Evolutionary conservation across 1,140 invertebrate genomes (phyloP).

Genomic region (Cheumatopsyche charites): DNA sequence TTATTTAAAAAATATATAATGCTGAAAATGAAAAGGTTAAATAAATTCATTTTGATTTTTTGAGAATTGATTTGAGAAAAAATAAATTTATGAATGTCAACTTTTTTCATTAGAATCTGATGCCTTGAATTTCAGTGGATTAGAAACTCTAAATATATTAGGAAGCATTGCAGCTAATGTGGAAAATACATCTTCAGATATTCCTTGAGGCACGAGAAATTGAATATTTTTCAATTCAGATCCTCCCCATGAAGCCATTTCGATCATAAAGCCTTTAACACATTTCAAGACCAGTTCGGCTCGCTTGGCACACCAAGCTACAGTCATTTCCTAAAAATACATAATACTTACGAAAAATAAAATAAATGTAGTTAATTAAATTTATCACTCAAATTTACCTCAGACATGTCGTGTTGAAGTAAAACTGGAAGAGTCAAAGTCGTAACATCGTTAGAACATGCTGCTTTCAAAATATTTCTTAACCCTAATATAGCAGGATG

Average conservation of each 20-base stretch:
- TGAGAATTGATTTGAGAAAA: no score
- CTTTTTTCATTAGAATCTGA: background rate
- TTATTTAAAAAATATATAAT: no score
- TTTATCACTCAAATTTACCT: slow-evolving; percentile 64
- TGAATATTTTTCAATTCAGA: slow-evolving; percentile 83
- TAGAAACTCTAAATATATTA: slow-evolving; percentile 88
- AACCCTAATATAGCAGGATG: slow-evolving; percentile 95
- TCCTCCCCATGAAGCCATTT: slow-evolving; percentile 91
- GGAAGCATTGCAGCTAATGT: slow-evolving; percentile 86
- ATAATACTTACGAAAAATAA: background rate
- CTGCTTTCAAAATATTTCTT: slow-evolving; percentile 92
- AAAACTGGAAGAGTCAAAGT: slow-evolving; percentile 93
- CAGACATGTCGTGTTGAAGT: slow-evolving; percentile 91
- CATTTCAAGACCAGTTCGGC: slow-evolving; percentile 98
- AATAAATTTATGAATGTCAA: slow-evolving; percentile 32
- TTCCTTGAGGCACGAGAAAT: slow-evolving; percentile 70
- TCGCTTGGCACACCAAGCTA: slow-evolving; percentile 92
- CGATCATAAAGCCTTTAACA: slow-evolving; percentile 99
- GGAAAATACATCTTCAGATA: slow-evolving; percentile 85
- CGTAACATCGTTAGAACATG: slow-evolving; percentile 91
- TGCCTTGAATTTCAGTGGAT: slow-evolving; percentile 64
- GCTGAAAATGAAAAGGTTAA: no score
- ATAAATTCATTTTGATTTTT: no score
- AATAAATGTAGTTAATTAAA: slow-evolving; percentile 10
- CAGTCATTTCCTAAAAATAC: slow-evolving; percentile 87